A percentile compares a stretch with the other conserved stretches of the same genome.
These are phyloP conservation scores for Aplochiton taeniatus DNA, from an alignment of 2,797 vertebrate species.

Conservation along the genomic window DNA sequence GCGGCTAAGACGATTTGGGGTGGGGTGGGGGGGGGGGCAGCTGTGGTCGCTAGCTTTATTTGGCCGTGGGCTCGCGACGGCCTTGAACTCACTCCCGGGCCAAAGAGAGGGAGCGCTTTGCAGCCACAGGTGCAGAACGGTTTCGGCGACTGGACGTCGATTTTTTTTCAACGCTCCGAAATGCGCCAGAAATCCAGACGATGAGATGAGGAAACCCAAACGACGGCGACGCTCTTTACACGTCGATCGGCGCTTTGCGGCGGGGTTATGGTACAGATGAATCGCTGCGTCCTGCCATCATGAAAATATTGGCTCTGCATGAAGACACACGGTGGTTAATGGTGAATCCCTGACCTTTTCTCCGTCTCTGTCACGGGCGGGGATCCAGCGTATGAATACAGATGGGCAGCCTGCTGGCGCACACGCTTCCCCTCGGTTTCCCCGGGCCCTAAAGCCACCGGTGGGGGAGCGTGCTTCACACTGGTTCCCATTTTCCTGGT, in stretches of 20 bases:
- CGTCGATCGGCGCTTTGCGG: not conserved
- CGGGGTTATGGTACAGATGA: not conserved
- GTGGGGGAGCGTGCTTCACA: conserved; percentile 40
- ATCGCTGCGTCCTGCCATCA: conserved; percentile 13
- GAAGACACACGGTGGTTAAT: conserved; percentile 19
- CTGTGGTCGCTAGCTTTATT: no score
- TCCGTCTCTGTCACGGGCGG: conserved; percentile 40
- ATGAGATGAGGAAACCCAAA: no score
- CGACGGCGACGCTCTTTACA: no score
- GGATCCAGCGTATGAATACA: conserved; percentile 49
- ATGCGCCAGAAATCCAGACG: no score
- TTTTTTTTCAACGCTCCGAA: no score
- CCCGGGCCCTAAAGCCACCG: conserved; percentile 20
- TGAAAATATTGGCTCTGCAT: conserved; percentile 19
- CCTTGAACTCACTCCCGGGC: not conserved
- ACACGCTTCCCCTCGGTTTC: conserved; percentile 23
- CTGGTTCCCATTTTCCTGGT: conserved; percentile 58
- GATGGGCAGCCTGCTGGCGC: conserved; percentile 40
- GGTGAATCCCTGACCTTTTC: conserved; percentile 47
- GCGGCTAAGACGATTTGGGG: no score
- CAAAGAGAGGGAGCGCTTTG: no score
- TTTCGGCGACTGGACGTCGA: no score
- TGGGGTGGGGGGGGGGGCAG: no score
- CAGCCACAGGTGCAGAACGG: no score
- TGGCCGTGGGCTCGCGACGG: no score